Percentiles rank a stretch among this genome's conserved stretches.
Conservation (phyloP, 2,113 vertebrate species). For the Theristicus caerulescens region DNA sequence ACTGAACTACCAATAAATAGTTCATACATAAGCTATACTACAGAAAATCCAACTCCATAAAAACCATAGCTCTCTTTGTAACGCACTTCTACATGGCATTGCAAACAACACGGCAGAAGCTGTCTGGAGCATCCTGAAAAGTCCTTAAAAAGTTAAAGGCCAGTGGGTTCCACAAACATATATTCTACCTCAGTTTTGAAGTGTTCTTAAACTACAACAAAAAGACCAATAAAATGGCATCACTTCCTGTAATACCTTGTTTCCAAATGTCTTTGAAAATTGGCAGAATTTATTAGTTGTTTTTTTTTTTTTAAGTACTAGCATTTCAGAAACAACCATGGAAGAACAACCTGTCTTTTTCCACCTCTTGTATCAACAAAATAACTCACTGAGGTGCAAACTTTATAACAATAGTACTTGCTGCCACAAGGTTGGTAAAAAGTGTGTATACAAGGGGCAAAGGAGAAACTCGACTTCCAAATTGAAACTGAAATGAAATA, state of each 20-base stretch:
- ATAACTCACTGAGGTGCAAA: neutral
- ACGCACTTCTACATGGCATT: neutral
- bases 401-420: neutral
- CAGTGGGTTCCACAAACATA: neutral
- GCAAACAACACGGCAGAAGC: neutral
- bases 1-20: neutral
- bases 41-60: neutral
- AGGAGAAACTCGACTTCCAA: neutral
- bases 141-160: neutral
- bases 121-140: neutral
- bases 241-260: neutral
- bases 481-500: neutral
- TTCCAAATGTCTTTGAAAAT: neutral
- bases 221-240: neutral
- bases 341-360: neutral
- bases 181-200: neutral
- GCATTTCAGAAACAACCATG: neutral
- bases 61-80: neutral
- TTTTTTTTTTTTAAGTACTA: neutral
- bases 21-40: neutral
- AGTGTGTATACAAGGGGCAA: neutral
- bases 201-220: neutral
- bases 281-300: neutral
- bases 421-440: neutral
- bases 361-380: neutral